Percentiles rank a stretch among this genome's conserved stretches.
Evolutionary conservation across 2,113 vertebrate genomes (phyloP).

Genomic region (Chitala chitala): DNA sequence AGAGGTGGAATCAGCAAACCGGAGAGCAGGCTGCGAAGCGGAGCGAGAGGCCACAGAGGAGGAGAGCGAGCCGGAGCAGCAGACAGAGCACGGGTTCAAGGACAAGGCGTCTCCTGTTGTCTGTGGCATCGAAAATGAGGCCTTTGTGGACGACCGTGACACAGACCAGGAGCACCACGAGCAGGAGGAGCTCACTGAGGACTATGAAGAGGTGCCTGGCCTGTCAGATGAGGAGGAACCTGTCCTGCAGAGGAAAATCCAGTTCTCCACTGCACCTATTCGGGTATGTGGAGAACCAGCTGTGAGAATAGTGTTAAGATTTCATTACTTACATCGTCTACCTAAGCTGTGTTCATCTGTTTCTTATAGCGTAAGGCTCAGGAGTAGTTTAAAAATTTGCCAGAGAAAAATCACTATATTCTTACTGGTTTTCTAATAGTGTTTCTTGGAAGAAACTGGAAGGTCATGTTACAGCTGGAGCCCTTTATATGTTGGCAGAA

Average conservation of each 20-base stretch:
- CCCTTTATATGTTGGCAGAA: not conserved
- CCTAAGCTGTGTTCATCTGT: no score
- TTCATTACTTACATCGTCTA: no score
- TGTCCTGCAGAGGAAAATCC: conserved; percentile 65
- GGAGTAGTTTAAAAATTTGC: no score
- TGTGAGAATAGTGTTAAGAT: no score
- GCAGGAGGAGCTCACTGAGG: conserved; percentile 57
- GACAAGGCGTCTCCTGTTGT: conserved; percentile 52
- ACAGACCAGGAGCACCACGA: conserved; percentile 54
- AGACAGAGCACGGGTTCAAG: conserved; percentile 42
- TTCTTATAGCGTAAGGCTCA: no score
- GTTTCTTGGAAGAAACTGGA: not conserved
- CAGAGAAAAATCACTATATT: no score
- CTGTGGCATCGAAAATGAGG: conserved; percentile 82
- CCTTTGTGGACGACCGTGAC: conserved; percentile 79
- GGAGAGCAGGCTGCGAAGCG: conserved; percentile 37
- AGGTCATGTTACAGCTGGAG: conserved; percentile 1
- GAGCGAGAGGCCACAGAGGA: conserved; percentile 48
- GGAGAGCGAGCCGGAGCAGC: conserved; percentile 48
- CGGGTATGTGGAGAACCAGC: conserved; percentile 73
- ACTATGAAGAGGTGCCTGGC: conserved; percentile 73
- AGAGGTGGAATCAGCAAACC: conserved; percentile 32
- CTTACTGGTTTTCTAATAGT: no score
- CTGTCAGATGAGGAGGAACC: conserved; percentile 82
- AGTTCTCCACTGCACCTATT: conserved; percentile 81